These are phyloP conservation scores for Blastobasis adustella DNA, from an alignment of 2,888 invertebrate species.

Conservation along the genomic window DNA sequence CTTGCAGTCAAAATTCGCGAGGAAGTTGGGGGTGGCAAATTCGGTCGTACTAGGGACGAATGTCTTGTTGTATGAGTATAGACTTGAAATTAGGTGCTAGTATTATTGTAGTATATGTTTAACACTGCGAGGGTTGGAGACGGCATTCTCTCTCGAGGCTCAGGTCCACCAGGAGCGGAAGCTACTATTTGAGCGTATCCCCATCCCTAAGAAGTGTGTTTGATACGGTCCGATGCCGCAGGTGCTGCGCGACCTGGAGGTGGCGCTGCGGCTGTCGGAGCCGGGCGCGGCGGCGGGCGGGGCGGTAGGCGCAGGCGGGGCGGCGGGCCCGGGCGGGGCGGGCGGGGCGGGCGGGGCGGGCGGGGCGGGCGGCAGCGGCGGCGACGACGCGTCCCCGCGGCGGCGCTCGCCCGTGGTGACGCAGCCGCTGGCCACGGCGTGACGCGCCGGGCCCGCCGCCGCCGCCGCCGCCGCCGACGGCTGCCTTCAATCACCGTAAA, in stretches of 20 bases:
- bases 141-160: too few species aligned
- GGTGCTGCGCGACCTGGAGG: slow-evolving; percentile 92
- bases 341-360: slow-evolving; percentile 55
- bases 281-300: slow-evolving; percentile 41
- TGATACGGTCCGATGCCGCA: slow-evolving; percentile 16
- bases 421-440: slow-evolving; percentile 59
- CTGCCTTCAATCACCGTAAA: slow-evolving; percentile 16
- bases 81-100: too few species aligned
- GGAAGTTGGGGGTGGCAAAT: too few species aligned
- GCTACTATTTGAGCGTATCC: too few species aligned
- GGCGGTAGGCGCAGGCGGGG: slow-evolving; percentile 9
- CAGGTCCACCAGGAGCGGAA: too few species aligned
- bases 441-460: slow-evolving; percentile 63
- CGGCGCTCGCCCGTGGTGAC: slow-evolving; percentile 71
- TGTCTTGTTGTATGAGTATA: too few species aligned
- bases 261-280: slow-evolving; percentile 82
- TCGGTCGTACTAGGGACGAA: too few species aligned
- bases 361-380: slow-evolving; percentile 52
- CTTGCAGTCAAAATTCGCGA: too few species aligned
- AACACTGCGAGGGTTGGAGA: too few species aligned
- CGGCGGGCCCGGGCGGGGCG: slow-evolving; percentile 50
- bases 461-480: slow-evolving; percentile 7
- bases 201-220: background rate
- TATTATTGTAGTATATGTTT: too few species aligned
- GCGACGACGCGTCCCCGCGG: slow-evolving; percentile 73